Evolutionary conservation across 2,113 vertebrate species (phyloP), one percentile per base, ranked within the genome.

Genomic region (Daboia siamensis): DNA sequence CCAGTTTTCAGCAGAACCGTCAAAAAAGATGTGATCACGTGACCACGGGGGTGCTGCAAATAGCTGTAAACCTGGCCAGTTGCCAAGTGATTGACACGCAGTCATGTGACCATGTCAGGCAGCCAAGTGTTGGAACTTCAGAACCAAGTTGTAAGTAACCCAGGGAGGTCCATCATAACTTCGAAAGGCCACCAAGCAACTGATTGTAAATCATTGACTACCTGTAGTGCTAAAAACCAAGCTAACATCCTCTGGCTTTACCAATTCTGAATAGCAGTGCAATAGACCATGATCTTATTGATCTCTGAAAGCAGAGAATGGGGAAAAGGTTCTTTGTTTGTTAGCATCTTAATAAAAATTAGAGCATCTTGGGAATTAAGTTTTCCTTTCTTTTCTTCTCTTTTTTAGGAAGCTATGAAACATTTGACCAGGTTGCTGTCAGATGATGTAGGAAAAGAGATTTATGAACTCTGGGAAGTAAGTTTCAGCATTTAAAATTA

Each of bases 391-490:
- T 52, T 90, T 94, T 90, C 56, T 93, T 57, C 29, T 69, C 15
- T 69, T 80, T 96, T 97, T 90, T 94, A 99, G 99, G 97, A 98
- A 95, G 99, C 99, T 13, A 99, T 99, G 99, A 97, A 96, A 48
- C 97, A 97, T 84, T 96, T 99, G 86, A 97, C 98, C 12, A 97
- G 97, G 39, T 97, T 99, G 51, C 97, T 99, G 8, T 97, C 98
- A 8, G 98, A 98, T 21, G 97, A 97, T 90, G 96, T 99, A 56
- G 96, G 96, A 84, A 98, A 98, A 96, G 99, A 99, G 95, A 95
- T 99, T 4, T 99, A 97, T 95, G 98, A 98, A 44, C 97, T 99
- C 44, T 99, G 99, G 99, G 98, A 99, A 96, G 99, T 98, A 97
- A 97, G 97, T 64, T 48, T 86, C 23, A 88, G 46, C 5, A 10